Conservation (phyloP, 1,140 invertebrate species). For the Drosophila ficusphila region DNA sequence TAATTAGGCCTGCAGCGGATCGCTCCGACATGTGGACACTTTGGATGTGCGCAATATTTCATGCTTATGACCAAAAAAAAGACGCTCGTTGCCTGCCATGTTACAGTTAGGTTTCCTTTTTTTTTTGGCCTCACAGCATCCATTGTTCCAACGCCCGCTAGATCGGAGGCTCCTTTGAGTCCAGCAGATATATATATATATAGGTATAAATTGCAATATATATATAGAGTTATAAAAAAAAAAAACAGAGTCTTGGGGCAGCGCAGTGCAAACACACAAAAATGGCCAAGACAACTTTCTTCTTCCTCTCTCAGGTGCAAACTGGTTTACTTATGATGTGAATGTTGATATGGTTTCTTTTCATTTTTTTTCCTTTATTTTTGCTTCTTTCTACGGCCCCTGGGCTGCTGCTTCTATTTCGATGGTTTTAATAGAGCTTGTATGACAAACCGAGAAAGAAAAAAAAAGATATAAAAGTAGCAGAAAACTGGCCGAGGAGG, state of each 20-base stretch:
- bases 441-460: slow-evolving; percentile 21
- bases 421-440: slow-evolving; percentile 58
- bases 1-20: slow-evolving; percentile 78
- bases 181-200: slow-evolving; percentile 34
- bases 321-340: slow-evolving; percentile 83
- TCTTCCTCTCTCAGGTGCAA: slow-evolving; percentile 83
- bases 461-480: background rate
- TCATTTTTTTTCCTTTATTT: slow-evolving; percentile 41
- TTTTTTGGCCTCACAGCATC: slow-evolving; percentile 15
- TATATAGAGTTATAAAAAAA: slow-evolving; percentile 36
- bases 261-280: slow-evolving; percentile 56
- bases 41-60: slow-evolving; percentile 80
- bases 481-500: slow-evolving; percentile 38
- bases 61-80: slow-evolving; percentile 70
- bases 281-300: slow-evolving; percentile 83
- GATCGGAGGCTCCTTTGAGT: slow-evolving; percentile 55
- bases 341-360: slow-evolving; percentile 82
- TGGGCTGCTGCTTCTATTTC: slow-evolving; percentile 63
- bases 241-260: slow-evolving; percentile 55
- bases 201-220: slow-evolving; percentile 51
- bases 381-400: slow-evolving; percentile 36
- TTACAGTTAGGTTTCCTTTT: slow-evolving; percentile 72
- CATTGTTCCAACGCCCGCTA: slow-evolving; percentile 56
- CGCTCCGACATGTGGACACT: slow-evolving; percentile 52
- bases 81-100: slow-evolving; percentile 59